A percentile compares a stretch with the other conserved stretches of the same genome.
Evolutionary conservation across 2,113 vertebrate species (phyloP).

Genomic region (Pristiophorus japonicus): DNA sequence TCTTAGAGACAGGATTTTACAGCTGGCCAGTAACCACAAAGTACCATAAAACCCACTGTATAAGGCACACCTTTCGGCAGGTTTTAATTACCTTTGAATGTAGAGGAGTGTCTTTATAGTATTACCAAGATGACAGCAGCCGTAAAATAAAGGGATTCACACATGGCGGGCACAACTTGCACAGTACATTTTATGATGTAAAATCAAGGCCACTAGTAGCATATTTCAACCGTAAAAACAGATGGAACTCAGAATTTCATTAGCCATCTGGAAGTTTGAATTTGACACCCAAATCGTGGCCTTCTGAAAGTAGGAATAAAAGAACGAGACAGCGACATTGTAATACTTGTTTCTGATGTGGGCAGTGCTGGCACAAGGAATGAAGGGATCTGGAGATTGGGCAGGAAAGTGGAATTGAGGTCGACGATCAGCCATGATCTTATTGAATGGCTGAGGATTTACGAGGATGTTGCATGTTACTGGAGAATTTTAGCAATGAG

Average conservation of each 20-base stretch:
- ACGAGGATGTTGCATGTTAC: no score
- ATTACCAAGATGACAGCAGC: not conserved
- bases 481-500: no score
- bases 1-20: not conserved
- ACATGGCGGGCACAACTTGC: not conserved
- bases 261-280: not conserved
- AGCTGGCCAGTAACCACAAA: not conserved
- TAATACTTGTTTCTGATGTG: not conserved
- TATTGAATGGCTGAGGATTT: no score
- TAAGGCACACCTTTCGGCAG: not conserved
- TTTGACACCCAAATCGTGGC: not conserved
- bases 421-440: no score
- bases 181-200: not conserved
- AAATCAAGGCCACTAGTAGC: not conserved
- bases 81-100: not conserved
- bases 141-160: not conserved
- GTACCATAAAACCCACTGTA: not conserved
- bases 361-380: not conserved
- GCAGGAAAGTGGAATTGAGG: no score
- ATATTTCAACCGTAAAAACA: not conserved
- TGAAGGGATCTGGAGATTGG: no score
- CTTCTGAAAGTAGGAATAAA: not conserved
- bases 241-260: not conserved
- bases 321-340: not conserved
- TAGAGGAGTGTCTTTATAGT: not conserved